Evolutionary conservation across 2,113 vertebrate species (phyloP).

Genomic region (Gymnobelideus leadbeateri): DNA sequence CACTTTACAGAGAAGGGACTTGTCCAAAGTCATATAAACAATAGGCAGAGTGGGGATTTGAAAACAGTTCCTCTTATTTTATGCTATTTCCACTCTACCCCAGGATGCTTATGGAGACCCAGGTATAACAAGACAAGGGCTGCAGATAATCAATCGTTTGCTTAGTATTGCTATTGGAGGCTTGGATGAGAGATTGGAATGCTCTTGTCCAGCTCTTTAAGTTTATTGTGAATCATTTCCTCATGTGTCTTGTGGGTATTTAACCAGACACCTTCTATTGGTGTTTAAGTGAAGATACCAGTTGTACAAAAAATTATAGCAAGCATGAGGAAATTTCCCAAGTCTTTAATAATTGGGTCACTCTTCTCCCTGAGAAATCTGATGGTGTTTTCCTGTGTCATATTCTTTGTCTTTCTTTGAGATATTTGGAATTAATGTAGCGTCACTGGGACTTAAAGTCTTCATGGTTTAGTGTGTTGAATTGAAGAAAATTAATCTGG

Average conservation of each 20-base stretch:
- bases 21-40: not conserved
- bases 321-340: not conserved
- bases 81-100: not conserved
- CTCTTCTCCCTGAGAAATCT: not conserved
- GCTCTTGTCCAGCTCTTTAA: not conserved
- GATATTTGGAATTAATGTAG: not conserved
- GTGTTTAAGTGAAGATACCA: not conserved
- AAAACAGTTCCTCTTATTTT: not conserved
- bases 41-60: not conserved
- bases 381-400: not conserved
- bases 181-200: not conserved
- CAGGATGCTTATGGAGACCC: not conserved
- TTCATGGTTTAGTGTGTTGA: constrained; percentile 7
- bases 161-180: not conserved
- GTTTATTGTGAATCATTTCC: not conserved
- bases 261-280: not conserved
- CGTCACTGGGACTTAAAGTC: not conserved
- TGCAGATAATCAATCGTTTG: not conserved
- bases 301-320: not conserved
- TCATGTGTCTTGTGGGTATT: not conserved
- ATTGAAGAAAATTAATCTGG: not conserved
- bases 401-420: constrained; percentile 21
- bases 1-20: not conserved
- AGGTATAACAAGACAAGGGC: not conserved
- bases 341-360: not conserved